A percentile compares a stretch with the other conserved stretches of the same genome.
Evolutionary conservation across 2,797 vertebrate species (phyloP).

Genomic region (Lagocephalus sceleratus): DNA sequence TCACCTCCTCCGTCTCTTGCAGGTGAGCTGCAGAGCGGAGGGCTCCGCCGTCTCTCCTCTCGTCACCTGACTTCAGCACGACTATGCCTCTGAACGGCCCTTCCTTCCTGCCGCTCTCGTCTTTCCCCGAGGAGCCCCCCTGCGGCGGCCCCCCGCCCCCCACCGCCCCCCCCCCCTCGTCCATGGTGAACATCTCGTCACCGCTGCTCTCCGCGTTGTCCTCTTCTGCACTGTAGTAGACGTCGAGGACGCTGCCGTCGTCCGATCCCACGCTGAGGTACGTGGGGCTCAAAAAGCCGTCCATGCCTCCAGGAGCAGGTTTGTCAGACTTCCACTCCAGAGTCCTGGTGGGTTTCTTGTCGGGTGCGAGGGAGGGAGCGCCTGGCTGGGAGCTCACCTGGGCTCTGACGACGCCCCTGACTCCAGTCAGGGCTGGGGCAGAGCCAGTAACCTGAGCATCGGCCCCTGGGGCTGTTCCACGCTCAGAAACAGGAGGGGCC

Average conservation of each 20-base stretch:
- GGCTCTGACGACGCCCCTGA: conserved; percentile 37
- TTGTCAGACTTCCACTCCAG: conserved; percentile 5
- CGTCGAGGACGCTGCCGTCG: conserved; percentile 49
- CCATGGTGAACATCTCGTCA: conserved; percentile 17
- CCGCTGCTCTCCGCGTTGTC: conserved; percentile 31
- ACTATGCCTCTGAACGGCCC: not conserved
- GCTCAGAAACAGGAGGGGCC: conserved; percentile 31
- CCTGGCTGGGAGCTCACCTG: not conserved
- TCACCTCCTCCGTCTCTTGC: not conserved
- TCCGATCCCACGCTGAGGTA: conserved; percentile 64
- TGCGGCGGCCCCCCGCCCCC: not conserved
- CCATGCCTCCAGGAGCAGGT: not conserved
- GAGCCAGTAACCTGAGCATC: conserved; percentile 47
- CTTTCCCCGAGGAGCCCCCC: not conserved
- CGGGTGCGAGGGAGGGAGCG: not conserved
- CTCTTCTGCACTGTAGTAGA: conserved; percentile 66
- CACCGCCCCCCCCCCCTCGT: conserved; percentile 1
- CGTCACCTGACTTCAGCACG: not conserved
- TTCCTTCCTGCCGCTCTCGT: not conserved
- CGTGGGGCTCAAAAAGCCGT: conserved; percentile 27
- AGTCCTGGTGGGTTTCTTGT: not conserved
- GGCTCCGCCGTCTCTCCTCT: not conserved
- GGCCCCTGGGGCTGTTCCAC: conserved; percentile 34
- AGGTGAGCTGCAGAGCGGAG: too few relatives aligned
- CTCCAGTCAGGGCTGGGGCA: conserved; percentile 37